Evolutionary conservation across 2,888 invertebrate genomes (phyloP), one percentile per base, ranked within the genome.

Genomic region (Pyralis farinalis): DNA sequence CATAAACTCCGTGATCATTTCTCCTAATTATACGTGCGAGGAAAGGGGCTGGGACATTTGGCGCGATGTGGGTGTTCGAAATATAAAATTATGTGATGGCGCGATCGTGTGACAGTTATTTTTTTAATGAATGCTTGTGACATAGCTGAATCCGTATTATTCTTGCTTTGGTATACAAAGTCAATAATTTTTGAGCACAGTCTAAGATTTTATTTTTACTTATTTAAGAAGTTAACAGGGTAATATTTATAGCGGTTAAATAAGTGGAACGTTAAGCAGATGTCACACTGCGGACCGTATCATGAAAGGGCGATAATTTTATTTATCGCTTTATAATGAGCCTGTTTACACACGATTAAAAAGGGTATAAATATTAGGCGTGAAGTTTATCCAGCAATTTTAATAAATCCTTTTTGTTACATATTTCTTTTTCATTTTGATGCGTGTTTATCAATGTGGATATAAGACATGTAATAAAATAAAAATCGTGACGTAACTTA

Each of bases 291-390:
- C 64, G 61, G 54, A 62, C 54, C 60, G 64, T 63, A 63, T 72
- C 71, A 63, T 84, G 81, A 82, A 85, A 75, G 76, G 69, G 53
- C 57, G 66, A 71, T 85, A 82, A 84, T 86, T 83, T 84, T 82
- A 86, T 86, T 87, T 87, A 87, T 86, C 62, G 71, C 66, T 77
- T 81, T 87, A 77, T 86, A 83, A 87, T 87, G 86, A 85, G 83
- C 71, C 59, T 67, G 74, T 79, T 82, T 75, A 78, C 75, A 71
- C 64, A 65, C 58, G 47, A 48, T 51, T 51, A 60, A 58, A 63
- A 58, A 61, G 55, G 49, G 46, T 47, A 50, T 47, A 53, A 47
- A 55, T 54, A 58, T 46, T 31, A 42, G 25, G 44, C 22, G 20
- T 28, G 39, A 10, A 20, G 32, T 32, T 33, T 16, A 42, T 43